Evolutionary conservation across 1,140 invertebrate genomes (phyloP).

Genomic region (Zaprionus inermis): DNA sequence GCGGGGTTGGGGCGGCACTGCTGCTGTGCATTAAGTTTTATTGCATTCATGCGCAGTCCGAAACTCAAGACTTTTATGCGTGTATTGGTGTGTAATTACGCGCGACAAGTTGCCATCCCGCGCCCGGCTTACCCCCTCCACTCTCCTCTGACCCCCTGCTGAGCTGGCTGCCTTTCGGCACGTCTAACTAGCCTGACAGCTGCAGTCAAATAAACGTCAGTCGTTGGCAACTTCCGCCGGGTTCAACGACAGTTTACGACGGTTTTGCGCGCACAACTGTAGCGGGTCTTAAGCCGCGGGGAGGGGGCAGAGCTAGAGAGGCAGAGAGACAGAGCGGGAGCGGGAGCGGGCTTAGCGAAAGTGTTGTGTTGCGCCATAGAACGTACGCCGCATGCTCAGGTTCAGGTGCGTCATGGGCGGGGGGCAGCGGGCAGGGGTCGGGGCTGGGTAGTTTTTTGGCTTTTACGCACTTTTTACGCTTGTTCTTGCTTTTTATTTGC

Average conservation of each 20-base stretch:
- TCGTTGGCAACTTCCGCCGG: conserved; percentile 51
- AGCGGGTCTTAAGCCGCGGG: neutral
- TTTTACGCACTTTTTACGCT: conserved; percentile 66
- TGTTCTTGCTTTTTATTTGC: conserved; percentile 25
- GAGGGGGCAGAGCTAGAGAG: no score
- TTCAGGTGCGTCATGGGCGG: neutral
- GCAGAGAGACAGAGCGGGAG: no score
- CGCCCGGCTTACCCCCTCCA: neutral
- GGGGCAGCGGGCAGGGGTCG: neutral
- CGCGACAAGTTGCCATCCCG: conserved; percentile 66
- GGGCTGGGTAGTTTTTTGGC: neutral
- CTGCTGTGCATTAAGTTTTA: conserved; percentile 67
- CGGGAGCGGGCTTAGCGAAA: conserved; percentile 28
- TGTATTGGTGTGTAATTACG: conserved; percentile 67
- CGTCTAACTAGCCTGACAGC: conserved; percentile 62
- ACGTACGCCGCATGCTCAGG: neutral
- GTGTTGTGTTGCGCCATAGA: conserved; percentile 19
- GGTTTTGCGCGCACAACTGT: conserved; percentile 16
- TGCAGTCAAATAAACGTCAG: conserved; percentile 78
- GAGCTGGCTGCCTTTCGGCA: conserved; percentile 46
- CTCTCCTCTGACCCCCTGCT: neutral
- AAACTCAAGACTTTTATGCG: conserved; percentile 58
- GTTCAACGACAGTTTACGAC: conserved; percentile 56
- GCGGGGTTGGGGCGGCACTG: neutral
- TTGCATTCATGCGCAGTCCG: conserved; percentile 35